Conservation (phyloP, 2,888 invertebrate species). For the Abrostola triplasia region DNA sequence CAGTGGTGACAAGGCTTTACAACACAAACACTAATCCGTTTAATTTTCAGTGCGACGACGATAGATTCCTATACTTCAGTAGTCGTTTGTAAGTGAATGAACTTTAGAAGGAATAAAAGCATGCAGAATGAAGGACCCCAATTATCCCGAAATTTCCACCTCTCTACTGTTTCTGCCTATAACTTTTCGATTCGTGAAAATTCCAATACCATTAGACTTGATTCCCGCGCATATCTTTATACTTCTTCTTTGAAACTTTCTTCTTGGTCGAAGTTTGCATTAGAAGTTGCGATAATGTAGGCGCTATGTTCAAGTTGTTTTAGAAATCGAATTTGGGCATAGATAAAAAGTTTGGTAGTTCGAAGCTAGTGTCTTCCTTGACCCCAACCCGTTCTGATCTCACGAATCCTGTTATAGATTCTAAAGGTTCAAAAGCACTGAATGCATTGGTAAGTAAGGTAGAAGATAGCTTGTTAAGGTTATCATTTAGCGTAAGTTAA, state of each 20-base stretch:
- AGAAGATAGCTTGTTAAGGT: conserved; percentile 56
- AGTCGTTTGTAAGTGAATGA: conserved; percentile 75
- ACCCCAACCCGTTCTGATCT: conserved; percentile 76
- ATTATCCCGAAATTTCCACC: conserved; percentile 70
- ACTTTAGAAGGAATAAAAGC: conserved; percentile 74
- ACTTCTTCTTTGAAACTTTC: conserved; percentile 83
- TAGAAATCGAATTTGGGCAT: conserved; percentile 84
- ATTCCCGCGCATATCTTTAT: conserved; percentile 83
- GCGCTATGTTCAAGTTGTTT: conserved; percentile 84
- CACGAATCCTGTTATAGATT: conserved; percentile 73
- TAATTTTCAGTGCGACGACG: conserved; percentile 63
- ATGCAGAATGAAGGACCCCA: conserved; percentile 77
- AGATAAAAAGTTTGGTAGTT: conserved; percentile 83
- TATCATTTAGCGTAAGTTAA: conserved; percentile 57
- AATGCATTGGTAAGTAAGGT: conserved; percentile 71
- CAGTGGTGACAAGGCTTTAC: conserved; percentile 49
- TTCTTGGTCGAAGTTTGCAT: conserved; percentile 85
- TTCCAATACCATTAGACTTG: conserved; percentile 83
- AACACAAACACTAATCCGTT: conserved; percentile 54
- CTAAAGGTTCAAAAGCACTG: conserved; percentile 66
- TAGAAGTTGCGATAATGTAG: conserved; percentile 86
- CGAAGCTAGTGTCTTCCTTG: conserved; percentile 84
- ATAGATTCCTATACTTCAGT: conserved; percentile 58
- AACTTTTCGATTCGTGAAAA: conserved; percentile 86
- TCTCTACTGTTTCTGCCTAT: conserved; percentile 69